Conservation (phyloP, 2,888 invertebrate genomes). For the Chymomyza amoena region DNA sequence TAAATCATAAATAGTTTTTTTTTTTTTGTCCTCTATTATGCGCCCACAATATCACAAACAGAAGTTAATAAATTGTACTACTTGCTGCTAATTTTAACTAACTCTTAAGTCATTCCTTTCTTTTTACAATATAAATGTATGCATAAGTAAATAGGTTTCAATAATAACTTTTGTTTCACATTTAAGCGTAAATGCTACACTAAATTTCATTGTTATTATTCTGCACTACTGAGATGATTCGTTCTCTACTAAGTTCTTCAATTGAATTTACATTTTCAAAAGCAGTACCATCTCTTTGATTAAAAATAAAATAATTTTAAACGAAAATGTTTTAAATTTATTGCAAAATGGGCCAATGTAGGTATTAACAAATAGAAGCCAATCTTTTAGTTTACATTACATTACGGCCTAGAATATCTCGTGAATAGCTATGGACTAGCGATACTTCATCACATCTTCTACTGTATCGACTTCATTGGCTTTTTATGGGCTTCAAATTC, state of each 20-base stretch:
- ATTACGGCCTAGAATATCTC: no score
- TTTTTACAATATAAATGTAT: conserved; percentile 42
- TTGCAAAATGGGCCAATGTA: background rate
- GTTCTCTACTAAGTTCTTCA: conserved; percentile 23
- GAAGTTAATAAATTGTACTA: conserved; percentile 53
- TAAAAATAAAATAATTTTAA: conserved; percentile 50
- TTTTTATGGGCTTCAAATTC: no score
- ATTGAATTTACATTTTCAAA: conserved; percentile 52
- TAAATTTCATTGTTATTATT: conserved; percentile 40
- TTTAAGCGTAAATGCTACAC: background rate
- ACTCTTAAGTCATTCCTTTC: conserved; percentile 74
- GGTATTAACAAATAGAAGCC: no score
- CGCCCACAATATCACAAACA: conserved; percentile 7
- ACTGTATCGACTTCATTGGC: no score
- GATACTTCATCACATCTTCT: no score
- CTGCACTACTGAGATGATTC: background rate
- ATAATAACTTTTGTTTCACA: conserved; percentile 3
- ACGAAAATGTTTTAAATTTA: conserved; percentile 12
- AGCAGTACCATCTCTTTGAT: conserved; percentile 52
- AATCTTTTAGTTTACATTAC: no score
- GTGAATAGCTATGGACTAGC: no score
- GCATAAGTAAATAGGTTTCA: conserved; percentile 56
- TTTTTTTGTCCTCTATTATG: conserved; percentile 18
- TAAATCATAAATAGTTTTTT: conserved; percentile 7
- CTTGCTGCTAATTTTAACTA: conserved; percentile 60